Base-by-base conservation (phyloP, 2,797 vertebrate species). In the Aselliscus stoliczkanus region DNA sequence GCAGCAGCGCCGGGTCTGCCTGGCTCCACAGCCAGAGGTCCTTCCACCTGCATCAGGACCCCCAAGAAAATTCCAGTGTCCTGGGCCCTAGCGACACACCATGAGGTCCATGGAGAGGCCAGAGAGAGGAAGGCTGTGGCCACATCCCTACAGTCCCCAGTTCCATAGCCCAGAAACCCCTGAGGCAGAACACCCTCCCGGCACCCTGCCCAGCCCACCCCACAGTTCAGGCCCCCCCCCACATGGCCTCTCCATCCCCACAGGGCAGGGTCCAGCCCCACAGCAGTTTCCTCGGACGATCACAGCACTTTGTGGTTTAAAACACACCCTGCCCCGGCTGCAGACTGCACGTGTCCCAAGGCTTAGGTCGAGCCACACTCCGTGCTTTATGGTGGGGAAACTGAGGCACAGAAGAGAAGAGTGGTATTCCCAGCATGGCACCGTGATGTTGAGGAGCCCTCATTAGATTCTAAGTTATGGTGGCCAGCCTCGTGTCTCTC, bases 251-350 rank as follows among this genome's bases (percentile, higher is more conserved):
- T 39, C 62, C 82, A 29, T 3, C 7, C 50, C 64, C 54, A 44
- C 12, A 8, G 17, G 20, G 13, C 1, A 0, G 2, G 3, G 0
- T 14, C 54, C 2, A 1, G 54, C 47, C 5, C 13, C 18, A 3
- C 31, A 11, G 17, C 47, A 2, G n/a, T 9, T 39, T 37, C 29
- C 42, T 62, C n/a, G 12, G 21, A 18, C 1, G 4, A 20, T 54
- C 50, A 58, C 34, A 42, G 77, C n/a, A 23, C 76, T 15, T 50
- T 15, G 47, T 50, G 47, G 47, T 50, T 15, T 50, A 50, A 50
- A 50, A 50, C 14, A 50, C 47, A 50, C 47, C 47, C 14, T 14
- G 13, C 47, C 14, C 47, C 47, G 4, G 47, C 47, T 15, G 15
- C 3, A 50, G 47, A 50, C 3, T 50, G 47, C 47, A 1, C 4